These are phyloP conservation scores for Cheilosia vernalis DNA, from an alignment of 2,888 invertebrate species.

Conservation along the genomic window DNA sequence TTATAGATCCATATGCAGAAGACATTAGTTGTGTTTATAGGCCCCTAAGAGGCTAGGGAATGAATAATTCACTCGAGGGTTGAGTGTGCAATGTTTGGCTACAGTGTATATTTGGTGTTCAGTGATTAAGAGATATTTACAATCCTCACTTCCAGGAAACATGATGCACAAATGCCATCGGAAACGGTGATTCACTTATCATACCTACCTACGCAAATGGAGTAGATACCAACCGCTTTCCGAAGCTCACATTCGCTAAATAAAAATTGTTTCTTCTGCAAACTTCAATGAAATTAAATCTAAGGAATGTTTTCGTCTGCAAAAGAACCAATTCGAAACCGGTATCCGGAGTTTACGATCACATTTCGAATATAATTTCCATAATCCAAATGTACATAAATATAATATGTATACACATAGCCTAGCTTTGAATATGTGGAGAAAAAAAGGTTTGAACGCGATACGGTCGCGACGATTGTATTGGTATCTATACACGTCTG, in stretches of 20 bases:
- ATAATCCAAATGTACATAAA: constrained; percentile 60
- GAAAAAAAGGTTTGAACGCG: constrained; percentile 21
- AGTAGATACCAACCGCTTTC: constrained; percentile 24
- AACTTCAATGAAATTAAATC: constrained; percentile 53
- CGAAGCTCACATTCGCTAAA: constrained; percentile 28
- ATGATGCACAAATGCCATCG: constrained; percentile 21
- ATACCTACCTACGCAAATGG: constrained; percentile 10
- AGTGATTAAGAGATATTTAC: constrained; percentile 36
- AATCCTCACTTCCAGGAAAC: constrained; percentile 40
- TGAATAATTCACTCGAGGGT: constrained; percentile 58
- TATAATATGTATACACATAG: constrained; percentile 10
- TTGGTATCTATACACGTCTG: constrained; percentile 22
- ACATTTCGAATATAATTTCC: constrained; percentile 56
- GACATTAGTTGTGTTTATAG: not conserved
- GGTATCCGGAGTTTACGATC: constrained; percentile 57
- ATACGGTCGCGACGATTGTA: constrained; percentile 16
- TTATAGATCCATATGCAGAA: not conserved
- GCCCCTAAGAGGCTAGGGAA: not conserved
- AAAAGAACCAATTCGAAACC: constrained; percentile 55
- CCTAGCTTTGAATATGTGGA: constrained; percentile 3
- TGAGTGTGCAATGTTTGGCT: constrained; percentile 37
- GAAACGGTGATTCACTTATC: constrained; percentile 52
- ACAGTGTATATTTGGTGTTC: constrained; percentile 33
- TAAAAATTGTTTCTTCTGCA: constrained; percentile 21
- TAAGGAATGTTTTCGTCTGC: constrained; percentile 19